Conservation (phyloP, 2,113 vertebrate species). For the Pagrus major region DNA sequence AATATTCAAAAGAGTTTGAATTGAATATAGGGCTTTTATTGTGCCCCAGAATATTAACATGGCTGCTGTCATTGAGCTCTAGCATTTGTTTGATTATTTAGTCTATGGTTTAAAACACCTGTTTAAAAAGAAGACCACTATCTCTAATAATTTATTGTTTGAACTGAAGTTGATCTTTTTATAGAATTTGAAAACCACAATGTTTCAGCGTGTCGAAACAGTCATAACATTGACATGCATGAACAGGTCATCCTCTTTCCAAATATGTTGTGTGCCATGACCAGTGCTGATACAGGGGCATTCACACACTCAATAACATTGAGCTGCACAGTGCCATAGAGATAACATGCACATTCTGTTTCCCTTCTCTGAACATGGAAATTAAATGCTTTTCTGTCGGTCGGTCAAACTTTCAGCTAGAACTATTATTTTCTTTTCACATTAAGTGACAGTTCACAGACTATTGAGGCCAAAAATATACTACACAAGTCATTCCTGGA, state of each 20-base stretch:
- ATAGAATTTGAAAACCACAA: background rate
- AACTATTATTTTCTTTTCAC: too few species aligned
- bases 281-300: background rate
- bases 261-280: background rate
- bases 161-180: background rate
- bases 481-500: background rate
- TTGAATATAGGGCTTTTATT: background rate
- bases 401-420: too few species aligned
- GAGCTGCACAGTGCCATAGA: background rate
- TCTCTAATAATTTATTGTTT: background rate
- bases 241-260: background rate
- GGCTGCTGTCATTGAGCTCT: background rate
- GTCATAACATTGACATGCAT: background rate
- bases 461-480: background rate
- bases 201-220: background rate
- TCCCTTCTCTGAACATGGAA: background rate
- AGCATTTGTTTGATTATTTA: background rate
- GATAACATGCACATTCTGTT: background rate
- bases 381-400: background rate
- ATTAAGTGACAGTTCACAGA: too few species aligned
- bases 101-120: background rate
- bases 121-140: background rate
- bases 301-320: background rate
- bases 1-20: background rate
- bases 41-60: background rate